Evolutionary conservation across 1,140 invertebrate species (phyloP), one percentile per base, ranked within the genome.

Genomic region (Micrasema minimum): DNA sequence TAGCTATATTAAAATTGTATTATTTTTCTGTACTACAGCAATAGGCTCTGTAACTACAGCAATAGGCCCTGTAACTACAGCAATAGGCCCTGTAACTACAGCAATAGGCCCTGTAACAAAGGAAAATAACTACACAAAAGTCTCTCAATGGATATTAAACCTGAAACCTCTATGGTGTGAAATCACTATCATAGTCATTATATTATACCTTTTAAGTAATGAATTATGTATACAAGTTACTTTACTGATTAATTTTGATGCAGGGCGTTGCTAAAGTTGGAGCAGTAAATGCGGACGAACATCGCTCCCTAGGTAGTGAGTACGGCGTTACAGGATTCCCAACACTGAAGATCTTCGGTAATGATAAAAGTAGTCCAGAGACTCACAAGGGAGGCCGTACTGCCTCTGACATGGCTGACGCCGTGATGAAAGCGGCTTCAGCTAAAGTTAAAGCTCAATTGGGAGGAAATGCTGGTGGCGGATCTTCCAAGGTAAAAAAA

Each of bases 261-360:
- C 74, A 94, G 90, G 97, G 96, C 69, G 85, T 98, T 16, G 90
- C 94, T 0, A 98, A 98, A 89, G 93, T 98, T 50, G 97, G 95
- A 45, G 95, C 93, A 7, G 90, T 99, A 0, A 92, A 99, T 88
- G 93, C 92, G 14, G 96, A 98, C 82, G 89, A 94, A 22, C 91
- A 99, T 78, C 91, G 93, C 77, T 90, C 91, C 14, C 79, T 99
- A 12, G 92, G 90, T 20, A 85, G 88, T 20, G 90, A 91, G 78
- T 99, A 91, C 86, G 90, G 90, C 59, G 90, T 99, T 46, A 84
- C 87, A 77, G 96, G 98, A 64, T 99, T 98, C 80, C 98, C 98
- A 16, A 98, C 97, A 0, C 92, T 99, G 68, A 99, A 99, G 83
- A 91, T 99, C 11, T 99, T 99, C 81, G 93, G 91, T 2, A 81